Conservation (phyloP, 2,797 vertebrate species). For the Lagothrix lagotricha region DNA sequence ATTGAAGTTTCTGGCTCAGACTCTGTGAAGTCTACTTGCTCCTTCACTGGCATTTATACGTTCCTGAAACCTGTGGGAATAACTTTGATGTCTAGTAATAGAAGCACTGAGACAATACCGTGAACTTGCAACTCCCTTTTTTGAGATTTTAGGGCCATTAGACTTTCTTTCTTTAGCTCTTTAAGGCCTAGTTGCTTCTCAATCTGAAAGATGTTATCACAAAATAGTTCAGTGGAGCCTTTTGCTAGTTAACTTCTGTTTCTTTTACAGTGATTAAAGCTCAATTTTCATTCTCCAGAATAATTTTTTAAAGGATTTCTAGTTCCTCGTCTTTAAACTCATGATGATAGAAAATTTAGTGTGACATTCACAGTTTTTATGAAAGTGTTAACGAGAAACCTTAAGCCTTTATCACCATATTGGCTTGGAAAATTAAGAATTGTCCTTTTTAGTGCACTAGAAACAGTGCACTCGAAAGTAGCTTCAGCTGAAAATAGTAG, state of each 20-base stretch:
- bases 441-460: not conserved
- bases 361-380: not conserved
- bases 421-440: constrained; percentile 45
- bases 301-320: not conserved
- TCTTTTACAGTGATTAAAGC: not conserved
- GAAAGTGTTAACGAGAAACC: not conserved
- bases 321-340: not conserved
- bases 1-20: constrained; percentile 75
- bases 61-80: constrained; percentile 77
- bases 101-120: not conserved
- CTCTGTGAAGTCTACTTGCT: constrained; percentile 78
- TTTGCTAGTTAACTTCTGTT: not conserved
- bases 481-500: not conserved
- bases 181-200: constrained; percentile 23
- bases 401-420: not conserved
- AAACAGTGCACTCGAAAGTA: not conserved
- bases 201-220: constrained; percentile 48
- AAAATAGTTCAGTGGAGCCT: constrained; percentile 4
- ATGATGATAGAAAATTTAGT: constrained; percentile 19
- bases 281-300: not conserved
- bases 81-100: constrained; percentile 52
- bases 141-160: constrained; percentile 54
- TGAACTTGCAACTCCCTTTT: not conserved
- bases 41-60: constrained; percentile 69
- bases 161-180: constrained; percentile 28